phyloP scores from a whole-genome alignment of 2,113 vertebrate genomes.

The Conger conger region DNA sequence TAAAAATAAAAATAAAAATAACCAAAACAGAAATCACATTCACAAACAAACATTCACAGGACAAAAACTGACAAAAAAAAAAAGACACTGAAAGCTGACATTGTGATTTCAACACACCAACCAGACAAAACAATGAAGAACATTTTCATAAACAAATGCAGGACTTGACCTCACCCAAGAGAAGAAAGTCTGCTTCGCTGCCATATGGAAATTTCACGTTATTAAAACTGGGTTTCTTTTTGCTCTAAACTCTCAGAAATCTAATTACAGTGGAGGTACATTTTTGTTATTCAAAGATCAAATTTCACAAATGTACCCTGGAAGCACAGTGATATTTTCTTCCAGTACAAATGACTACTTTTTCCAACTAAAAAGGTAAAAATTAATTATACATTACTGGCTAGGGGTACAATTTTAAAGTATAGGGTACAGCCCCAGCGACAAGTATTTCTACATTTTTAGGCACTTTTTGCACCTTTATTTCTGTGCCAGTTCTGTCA shows the following conservation, averaged over 20 bases:
- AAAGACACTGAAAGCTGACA: slow-evolving; percentile 14
- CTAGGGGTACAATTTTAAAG: too few species aligned
- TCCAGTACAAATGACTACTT: too few species aligned
- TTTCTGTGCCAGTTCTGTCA: not conserved
- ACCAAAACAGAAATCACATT: slow-evolving; percentile 31
- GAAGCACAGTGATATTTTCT: too few species aligned
- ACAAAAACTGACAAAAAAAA: slow-evolving; percentile 31
- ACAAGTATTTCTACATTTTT: too few species aligned
- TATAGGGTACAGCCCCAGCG: too few species aligned
- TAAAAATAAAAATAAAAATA: slow-evolving; percentile 25
- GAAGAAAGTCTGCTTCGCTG: not conserved
- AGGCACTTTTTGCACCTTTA: too few species aligned
- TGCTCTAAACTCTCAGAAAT: too few species aligned
- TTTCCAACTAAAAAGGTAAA: too few species aligned
- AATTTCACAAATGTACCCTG: too few species aligned
- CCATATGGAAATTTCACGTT: not conserved
- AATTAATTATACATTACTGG: too few species aligned
- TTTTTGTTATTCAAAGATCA: too few species aligned
- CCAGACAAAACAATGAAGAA: not conserved
- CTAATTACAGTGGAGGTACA: too few species aligned
- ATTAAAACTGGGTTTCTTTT: not conserved
- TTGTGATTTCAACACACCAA: slow-evolving; percentile 22
- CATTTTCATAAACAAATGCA: not conserved
- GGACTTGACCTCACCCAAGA: not conserved
- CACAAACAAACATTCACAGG: slow-evolving; percentile 32